Conservation (phyloP, 2,888 invertebrate species). For the Brachyptera risi region DNA sequence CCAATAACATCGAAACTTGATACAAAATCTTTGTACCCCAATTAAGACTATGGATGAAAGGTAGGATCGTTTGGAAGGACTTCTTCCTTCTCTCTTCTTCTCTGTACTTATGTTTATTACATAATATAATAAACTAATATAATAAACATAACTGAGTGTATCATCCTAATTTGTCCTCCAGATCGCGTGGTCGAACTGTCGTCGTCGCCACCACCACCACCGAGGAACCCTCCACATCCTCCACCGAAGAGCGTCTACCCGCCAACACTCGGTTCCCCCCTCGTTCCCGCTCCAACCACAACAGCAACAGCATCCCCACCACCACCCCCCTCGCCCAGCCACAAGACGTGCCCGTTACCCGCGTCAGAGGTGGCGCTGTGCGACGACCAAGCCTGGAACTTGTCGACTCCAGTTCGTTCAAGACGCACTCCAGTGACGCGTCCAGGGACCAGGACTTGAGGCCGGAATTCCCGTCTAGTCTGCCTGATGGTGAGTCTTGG, state of each 20-base stretch:
- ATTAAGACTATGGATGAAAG: no score
- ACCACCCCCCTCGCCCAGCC: slow-evolving; percentile 45
- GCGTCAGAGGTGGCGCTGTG: slow-evolving; percentile 55
- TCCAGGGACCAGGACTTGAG: slow-evolving; percentile 47
- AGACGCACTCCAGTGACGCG: slow-evolving; percentile 60
- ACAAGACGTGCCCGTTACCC: slow-evolving; percentile 49
- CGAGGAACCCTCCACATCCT: slow-evolving; percentile 45
- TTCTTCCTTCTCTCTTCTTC: no score
- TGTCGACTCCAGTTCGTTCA: slow-evolving; percentile 78
- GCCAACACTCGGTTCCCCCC: slow-evolving; percentile 84
- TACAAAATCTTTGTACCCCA: no score
- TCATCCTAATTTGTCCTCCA: no score
- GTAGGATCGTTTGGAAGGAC: no score
- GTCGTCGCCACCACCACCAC: slow-evolving; percentile 36
- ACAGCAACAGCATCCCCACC: slow-evolving; percentile 39
- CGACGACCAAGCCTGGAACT: slow-evolving; percentile 74
- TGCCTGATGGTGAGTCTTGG: slow-evolving; percentile 3
- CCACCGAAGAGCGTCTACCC: slow-evolving; percentile 58
- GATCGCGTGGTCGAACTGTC: slow-evolving; percentile 38
- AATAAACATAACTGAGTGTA: no score
- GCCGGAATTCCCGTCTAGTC: slow-evolving; percentile 9
- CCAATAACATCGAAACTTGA: no score
- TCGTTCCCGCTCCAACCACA: slow-evolving; percentile 46
- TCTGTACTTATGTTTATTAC: no score
- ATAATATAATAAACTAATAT: no score